Conservation (phyloP, 2,888 invertebrate species). For the Nomada lathburiana region DNA sequence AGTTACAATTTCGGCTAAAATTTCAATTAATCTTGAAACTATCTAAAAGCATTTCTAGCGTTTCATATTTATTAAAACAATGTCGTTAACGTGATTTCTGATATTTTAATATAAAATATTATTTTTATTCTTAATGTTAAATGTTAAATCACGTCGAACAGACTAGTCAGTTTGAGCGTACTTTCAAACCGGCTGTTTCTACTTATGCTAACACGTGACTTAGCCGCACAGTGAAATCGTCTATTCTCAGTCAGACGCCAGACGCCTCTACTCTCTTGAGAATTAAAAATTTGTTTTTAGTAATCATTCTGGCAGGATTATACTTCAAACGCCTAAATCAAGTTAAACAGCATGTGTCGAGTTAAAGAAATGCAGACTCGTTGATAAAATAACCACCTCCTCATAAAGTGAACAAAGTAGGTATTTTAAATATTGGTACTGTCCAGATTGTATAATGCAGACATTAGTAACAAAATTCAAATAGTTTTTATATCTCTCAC, state of each 20-base stretch:
- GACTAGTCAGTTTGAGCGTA: conserved; percentile 1
- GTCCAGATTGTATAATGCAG: background rate
- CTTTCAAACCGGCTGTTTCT: background rate
- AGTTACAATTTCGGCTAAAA: background rate
- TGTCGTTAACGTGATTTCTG: too few relatives aligned
- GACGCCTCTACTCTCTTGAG: conserved; percentile 38
- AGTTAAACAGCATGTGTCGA: conserved; percentile 21
- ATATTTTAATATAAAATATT: too few relatives aligned
- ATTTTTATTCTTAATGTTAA: too few relatives aligned
- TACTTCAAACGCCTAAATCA: conserved; percentile 18
- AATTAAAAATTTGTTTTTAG: conserved; percentile 62
- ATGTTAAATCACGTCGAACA: background rate
- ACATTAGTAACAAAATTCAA: too few relatives aligned
- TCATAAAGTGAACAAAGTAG: conserved; percentile 12
- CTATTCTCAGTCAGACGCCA: conserved; percentile 54
- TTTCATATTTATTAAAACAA: too few relatives aligned
- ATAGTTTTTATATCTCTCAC: too few relatives aligned
- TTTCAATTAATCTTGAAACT: background rate
- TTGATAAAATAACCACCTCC: conserved; percentile 30
- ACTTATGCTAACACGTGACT: conserved; percentile 14
- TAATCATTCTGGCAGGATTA: conserved; percentile 12
- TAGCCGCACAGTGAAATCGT: conserved; percentile 51
- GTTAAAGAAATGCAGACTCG: conserved; percentile 25
- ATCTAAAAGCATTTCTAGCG: background rate
- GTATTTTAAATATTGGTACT: background rate